Percentiles rank a stretch among this genome's conserved stretches.
These are phyloP conservation scores for Muscidifurax raptorellus DNA, from an alignment of 1,140 invertebrate genomes.

Conservation along the genomic window DNA sequence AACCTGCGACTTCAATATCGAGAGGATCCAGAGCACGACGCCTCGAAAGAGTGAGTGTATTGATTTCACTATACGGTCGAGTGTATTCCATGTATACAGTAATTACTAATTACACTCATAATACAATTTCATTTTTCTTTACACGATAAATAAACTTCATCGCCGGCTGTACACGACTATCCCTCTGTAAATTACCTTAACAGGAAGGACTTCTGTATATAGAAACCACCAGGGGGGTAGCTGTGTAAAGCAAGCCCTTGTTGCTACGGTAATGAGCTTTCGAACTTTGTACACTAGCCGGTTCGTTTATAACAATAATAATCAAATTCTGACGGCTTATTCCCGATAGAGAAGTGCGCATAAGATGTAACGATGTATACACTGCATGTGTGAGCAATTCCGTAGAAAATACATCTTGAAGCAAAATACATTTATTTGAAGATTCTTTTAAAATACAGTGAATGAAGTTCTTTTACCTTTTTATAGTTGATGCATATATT, in stretches of 20 bases:
- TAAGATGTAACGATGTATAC: too few relatives aligned
- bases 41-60: conserved; percentile 86
- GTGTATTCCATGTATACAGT: conserved; percentile 49
- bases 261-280: not conserved
- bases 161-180: not conserved
- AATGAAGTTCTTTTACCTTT: too few relatives aligned
- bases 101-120: not conserved
- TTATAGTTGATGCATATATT: too few relatives aligned
- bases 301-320: not conserved
- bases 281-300: not conserved
- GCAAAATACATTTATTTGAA: too few relatives aligned
- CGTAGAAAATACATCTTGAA: too few relatives aligned
- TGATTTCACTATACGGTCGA: conserved; percentile 49
- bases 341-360: too few relatives aligned
- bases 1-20: conserved; percentile 85
- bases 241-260: not conserved
- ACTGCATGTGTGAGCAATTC: too few relatives aligned
- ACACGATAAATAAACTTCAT: not conserved
- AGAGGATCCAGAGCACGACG: conserved; percentile 83
- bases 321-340: not conserved
- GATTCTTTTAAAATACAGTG: too few relatives aligned
- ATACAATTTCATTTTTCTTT: not conserved
- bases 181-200: not conserved
- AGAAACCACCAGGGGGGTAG: not conserved
- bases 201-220: not conserved